Base-by-base conservation (phyloP, 2,888 invertebrate species). In the Drosophila nigricruria region DNA sequence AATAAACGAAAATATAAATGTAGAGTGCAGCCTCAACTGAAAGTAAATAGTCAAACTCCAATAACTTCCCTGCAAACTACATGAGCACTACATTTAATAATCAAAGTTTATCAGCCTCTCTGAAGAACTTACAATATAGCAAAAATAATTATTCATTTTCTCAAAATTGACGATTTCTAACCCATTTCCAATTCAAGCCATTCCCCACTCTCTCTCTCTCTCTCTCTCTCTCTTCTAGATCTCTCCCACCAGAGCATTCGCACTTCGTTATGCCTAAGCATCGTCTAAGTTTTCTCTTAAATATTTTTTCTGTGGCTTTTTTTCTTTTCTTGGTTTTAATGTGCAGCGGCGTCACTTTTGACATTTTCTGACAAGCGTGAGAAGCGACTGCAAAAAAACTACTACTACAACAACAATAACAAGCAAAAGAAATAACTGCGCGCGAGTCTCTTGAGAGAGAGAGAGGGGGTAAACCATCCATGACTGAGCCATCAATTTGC, bases 291-390 rank as follows among this genome's bases (percentile, higher is more conserved):
- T 38, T 38, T 45, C 58, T 54, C 47, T 68, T 27, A 34, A 34
- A 23, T 53, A 32, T 53, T 53, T 53, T 52, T 53, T n/a, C 25
- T 62, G 27, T 47, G 61, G 16, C 59, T 25, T 38, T 65, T 74
- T 25, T 23, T 36, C 16, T 36, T 52, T 53, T 59, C 64, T 67
- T 61, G 65, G 50, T 68, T 66, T 73, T 52, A 68, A 58, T 73
- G 70, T 59, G 70, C 69, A 72, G 79, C 85, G 57, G 65, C 73
- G 73, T 85, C 79, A 87, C 87, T 90, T 87, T 82, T 87, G 87
- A 87, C 87, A 87, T 87, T 90, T 87, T 86, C 81, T 87, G 87
- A 87, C 89, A 86, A 87, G 90, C 87, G 90, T 87, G 87, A 88
- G 87, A 87, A 87, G 70, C 86, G 56, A 43, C 74, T 66, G 69